Evolutionary conservation across 2,113 vertebrate species (phyloP).

Genomic region (Pleuronectes platessa): DNA sequence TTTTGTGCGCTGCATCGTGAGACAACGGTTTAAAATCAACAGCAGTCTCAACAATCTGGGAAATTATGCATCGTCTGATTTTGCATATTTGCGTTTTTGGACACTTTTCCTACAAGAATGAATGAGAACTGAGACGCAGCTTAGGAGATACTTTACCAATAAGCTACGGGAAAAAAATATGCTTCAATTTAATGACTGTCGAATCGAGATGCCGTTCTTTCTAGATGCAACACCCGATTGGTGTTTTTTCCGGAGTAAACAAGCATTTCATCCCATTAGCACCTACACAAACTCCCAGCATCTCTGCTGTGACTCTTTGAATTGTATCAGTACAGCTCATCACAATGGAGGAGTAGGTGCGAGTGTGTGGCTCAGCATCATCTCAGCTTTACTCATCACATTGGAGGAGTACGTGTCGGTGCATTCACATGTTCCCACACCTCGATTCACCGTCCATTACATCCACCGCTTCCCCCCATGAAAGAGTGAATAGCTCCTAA

Average conservation of each 20-base stretch:
- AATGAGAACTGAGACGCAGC: neutral
- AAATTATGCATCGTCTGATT: neutral
- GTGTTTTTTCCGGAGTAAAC: slow-evolving; percentile 5
- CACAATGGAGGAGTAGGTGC: slow-evolving; percentile 46
- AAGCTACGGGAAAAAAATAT: neutral
- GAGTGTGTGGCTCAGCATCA: slow-evolving; percentile 43
- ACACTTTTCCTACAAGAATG: neutral
- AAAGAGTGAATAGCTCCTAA: slow-evolving; percentile 23
- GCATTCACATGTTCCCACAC: slow-evolving; percentile 36
- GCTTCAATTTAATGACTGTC: neutral
- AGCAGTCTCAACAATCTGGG: neutral
- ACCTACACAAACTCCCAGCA: neutral
- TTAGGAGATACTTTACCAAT: neutral
- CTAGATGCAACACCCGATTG: neutral
- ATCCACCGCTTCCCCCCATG: slow-evolving; percentile 18
- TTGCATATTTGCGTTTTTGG: neutral
- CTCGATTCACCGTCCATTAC: slow-evolving; percentile 36
- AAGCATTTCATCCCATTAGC: slow-evolving; percentile 17
- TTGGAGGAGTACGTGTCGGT: slow-evolving; percentile 36
- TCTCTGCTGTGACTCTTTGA: slow-evolving; percentile 22
- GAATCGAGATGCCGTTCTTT: neutral
- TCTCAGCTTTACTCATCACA: slow-evolving; percentile 40
- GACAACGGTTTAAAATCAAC: neutral
- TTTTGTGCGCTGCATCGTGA: neutral
- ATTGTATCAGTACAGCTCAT: slow-evolving; percentile 41